Base-by-base conservation (phyloP, 2,113 vertebrate genomes). In the Ursus arctos region DNA sequence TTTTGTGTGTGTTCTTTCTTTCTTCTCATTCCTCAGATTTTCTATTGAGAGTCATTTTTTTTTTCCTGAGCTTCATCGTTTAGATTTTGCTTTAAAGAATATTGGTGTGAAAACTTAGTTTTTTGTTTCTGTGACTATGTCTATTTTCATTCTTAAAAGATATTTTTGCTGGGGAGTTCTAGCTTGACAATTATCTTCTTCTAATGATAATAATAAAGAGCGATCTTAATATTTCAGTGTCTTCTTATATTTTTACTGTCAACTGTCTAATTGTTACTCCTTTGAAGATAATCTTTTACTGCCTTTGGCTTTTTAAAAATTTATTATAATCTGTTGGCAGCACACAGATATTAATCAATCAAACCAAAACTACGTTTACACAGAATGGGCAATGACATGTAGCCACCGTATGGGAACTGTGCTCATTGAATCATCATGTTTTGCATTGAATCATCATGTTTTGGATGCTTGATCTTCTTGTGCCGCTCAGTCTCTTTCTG, bases 401-500 rank as follows among this genome's bases (percentile, higher is more conserved):
- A 72, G 85, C 74, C 88, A 77, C 82, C 79, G 21, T 69, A 16
- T 19, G 33, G 40, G 55, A 94, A 74, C 86, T 51, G 28, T 14
- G 51, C 31, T 31, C 93, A 85, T 71, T 98, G 93, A 53, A 49
- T 98, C 2, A 0, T 24, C 2, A 0, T 24, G 36, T 91, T 99
- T 99, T 63, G 99, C 93, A 85, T 71, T 98, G 93, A 53, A 22
- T 24, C 98, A 49, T 98, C 2, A 0, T 24, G 36, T 91, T 99
- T 99, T 63, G 99, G 99, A 59, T 98, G 98, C 96, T 99, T 99
- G 96, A 99, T 99, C 77, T 98, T 95, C 98, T 99, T 99, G 95
- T 99, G 99, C 15, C 99, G 99, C 88, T 99, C 99, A 0, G 99
- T 99, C 95, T 99, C 97, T 99, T 96, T 99, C 97, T 99, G 99